Conservation (phyloP, 2,113 vertebrate genomes). For the Furnarius figulus region DNA sequence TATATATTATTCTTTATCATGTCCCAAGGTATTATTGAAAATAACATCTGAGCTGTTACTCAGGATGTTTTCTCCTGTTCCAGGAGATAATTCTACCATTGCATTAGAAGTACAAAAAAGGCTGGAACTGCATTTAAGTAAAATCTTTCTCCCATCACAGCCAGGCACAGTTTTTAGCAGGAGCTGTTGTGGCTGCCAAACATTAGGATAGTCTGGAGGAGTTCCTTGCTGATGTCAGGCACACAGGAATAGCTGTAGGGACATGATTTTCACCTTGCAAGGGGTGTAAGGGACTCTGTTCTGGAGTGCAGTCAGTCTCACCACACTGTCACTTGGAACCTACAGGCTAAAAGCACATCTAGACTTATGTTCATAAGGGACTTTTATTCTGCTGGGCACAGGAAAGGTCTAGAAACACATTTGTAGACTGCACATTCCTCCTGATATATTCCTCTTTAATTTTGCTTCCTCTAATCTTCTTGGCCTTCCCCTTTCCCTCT, state of each 20-base stretch:
- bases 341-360: neutral
- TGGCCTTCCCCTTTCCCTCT: neutral
- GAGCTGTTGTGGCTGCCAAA: neutral
- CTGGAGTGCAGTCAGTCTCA: neutral
- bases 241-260: neutral
- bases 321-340: neutral
- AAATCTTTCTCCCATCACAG: neutral
- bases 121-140: neutral
- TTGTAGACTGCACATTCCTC: neutral
- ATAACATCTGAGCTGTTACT: neutral
- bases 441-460: neutral
- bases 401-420: neutral
- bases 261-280: neutral
- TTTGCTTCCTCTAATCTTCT: neutral
- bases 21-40: neutral
- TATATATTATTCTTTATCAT: neutral
- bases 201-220: neutral
- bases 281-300: neutral
- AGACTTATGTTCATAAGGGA: too few relatives aligned
- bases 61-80: neutral
- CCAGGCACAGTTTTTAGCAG: neutral
- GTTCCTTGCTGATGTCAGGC: neutral
- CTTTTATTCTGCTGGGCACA: neutral
- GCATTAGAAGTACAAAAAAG: neutral
- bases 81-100: neutral